Conservation (phyloP, 2,888 invertebrate genomes). For the Andrena bucephala region DNA sequence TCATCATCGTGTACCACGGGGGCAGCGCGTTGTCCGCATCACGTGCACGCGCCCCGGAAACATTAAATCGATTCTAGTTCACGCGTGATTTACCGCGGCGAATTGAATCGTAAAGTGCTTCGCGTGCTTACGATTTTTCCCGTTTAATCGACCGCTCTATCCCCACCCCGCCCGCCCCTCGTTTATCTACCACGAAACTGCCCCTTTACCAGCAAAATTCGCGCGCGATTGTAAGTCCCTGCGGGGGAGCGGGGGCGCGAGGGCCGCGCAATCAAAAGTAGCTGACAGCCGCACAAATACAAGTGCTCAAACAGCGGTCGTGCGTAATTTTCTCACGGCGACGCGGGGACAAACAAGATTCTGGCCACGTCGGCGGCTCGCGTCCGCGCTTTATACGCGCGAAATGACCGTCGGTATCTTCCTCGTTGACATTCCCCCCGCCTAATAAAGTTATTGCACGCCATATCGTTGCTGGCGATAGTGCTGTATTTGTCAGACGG, state of each 20-base stretch:
- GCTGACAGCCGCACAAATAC: slow-evolving; percentile 51
- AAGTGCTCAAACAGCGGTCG: slow-evolving; percentile 52
- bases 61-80: slow-evolving; percentile 63
- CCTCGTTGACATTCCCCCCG: not conserved
- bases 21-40: slow-evolving; percentile 59
- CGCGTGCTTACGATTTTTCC: slow-evolving; percentile 57
- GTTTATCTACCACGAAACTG: slow-evolving; percentile 10
- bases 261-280: slow-evolving; percentile 53
- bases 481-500: not conserved
- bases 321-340: slow-evolving; percentile 56
- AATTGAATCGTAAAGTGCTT: slow-evolving; percentile 54
- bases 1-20: slow-evolving; percentile 56
- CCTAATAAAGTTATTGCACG: slow-evolving; percentile 12
- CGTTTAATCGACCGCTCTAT: slow-evolving; percentile 25
- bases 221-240: slow-evolving; percentile 7
- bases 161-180: not conserved
- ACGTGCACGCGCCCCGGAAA: slow-evolving; percentile 47
- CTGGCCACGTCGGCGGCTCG: slow-evolving; percentile 24
- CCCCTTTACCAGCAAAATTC: slow-evolving; percentile 25
- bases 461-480: not conserved
- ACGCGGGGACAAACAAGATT: slow-evolving; percentile 53
- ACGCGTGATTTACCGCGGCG: slow-evolving; percentile 59
- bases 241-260: not conserved
- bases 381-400: slow-evolving; percentile 13
- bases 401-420: not conserved